phyloP scores from a whole-genome alignment of 1,140 invertebrate genomes.

The Augochlora pura region DNA sequence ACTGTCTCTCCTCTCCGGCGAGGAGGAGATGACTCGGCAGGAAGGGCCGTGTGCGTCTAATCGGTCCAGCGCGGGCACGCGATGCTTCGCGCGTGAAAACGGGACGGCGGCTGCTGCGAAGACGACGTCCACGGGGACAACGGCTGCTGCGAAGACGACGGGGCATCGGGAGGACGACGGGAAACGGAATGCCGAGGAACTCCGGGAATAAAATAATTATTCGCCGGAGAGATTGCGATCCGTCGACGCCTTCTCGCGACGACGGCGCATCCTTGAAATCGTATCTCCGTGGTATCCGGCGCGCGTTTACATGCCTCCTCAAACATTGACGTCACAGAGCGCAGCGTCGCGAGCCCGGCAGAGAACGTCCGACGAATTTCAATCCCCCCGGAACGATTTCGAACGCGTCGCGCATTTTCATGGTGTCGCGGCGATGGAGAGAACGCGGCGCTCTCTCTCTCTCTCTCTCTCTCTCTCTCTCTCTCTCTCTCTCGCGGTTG shows the following conservation, averaged over 20 bases:
- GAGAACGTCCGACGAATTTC: conserved; percentile 43
- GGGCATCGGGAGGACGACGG: too few species aligned
- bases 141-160: too few species aligned
- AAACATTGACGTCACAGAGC: conserved; percentile 43
- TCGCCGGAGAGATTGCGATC: background rate
- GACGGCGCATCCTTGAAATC: conserved; percentile 36
- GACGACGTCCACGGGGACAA: too few species aligned
- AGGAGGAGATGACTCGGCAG: background rate
- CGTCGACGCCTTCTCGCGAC: background rate
- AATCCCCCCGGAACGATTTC: conserved; percentile 44
- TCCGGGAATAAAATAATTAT: too few species aligned
- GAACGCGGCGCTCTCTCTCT: too few species aligned
- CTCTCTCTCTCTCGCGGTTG: too few species aligned
- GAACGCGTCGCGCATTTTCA: conserved; percentile 38
- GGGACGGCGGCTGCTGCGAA: too few species aligned
- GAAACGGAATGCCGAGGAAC: too few species aligned
- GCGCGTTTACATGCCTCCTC: conserved; percentile 28
- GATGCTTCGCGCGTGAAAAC: too few species aligned
- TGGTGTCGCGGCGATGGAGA: background rate
- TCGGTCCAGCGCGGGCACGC: background rate
- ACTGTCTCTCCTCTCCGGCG: background rate
- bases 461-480: too few species aligned
- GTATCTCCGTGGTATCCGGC: conserved; percentile 19
- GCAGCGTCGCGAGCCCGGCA: conserved; percentile 25
- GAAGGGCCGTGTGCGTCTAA: background rate